These are phyloP conservation scores for Trichonephila inaurata DNA, from an alignment of 1,140 invertebrate species.

Conservation along the genomic window DNA sequence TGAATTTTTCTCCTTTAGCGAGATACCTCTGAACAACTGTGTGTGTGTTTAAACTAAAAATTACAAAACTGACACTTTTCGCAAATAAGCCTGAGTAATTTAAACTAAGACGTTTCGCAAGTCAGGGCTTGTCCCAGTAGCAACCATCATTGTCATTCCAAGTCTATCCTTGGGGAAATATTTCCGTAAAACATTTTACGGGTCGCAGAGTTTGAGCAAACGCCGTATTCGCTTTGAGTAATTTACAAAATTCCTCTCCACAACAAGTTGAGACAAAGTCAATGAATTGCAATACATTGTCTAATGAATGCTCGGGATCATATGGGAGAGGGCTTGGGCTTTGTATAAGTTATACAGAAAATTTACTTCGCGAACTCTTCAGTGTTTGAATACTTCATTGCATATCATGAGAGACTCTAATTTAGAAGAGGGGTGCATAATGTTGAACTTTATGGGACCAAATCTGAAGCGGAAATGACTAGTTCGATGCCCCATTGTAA, in stretches of 20 bases:
- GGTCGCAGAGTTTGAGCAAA: slow-evolving; percentile 31
- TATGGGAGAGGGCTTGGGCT: not conserved
- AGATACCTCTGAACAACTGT: not conserved
- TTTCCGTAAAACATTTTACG: slow-evolving; percentile 46
- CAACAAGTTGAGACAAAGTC: slow-evolving; percentile 42
- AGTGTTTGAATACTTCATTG: not conserved
- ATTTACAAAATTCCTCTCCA: slow-evolving; percentile 32
- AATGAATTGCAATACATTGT: slow-evolving; percentile 50
- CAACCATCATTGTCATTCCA: slow-evolving; percentile 27
- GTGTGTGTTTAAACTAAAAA: slow-evolving; percentile 36
- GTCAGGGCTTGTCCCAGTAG: not conserved
- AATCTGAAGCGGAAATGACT: slow-evolving; percentile 30
- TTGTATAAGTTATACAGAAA: slow-evolving; percentile 36
- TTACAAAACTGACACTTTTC: slow-evolving; percentile 39
- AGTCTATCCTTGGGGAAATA: slow-evolving; percentile 15
- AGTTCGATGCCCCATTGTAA: not conserved
- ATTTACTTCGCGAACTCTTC: slow-evolving; percentile 41
- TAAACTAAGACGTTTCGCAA: not conserved
- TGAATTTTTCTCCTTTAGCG: slow-evolving; percentile 1
- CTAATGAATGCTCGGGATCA: slow-evolving; percentile 33
- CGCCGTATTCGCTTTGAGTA: slow-evolving; percentile 21
- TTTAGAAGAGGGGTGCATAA: slow-evolving; percentile 11
- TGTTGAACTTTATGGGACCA: slow-evolving; percentile 32
- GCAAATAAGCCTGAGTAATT: slow-evolving; percentile 22
- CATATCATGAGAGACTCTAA: slow-evolving; percentile 4